Evolutionary conservation across 2,797 vertebrate species (phyloP), one percentile per base, ranked within the genome.

Genomic region (Cynopterus sphinx): DNA sequence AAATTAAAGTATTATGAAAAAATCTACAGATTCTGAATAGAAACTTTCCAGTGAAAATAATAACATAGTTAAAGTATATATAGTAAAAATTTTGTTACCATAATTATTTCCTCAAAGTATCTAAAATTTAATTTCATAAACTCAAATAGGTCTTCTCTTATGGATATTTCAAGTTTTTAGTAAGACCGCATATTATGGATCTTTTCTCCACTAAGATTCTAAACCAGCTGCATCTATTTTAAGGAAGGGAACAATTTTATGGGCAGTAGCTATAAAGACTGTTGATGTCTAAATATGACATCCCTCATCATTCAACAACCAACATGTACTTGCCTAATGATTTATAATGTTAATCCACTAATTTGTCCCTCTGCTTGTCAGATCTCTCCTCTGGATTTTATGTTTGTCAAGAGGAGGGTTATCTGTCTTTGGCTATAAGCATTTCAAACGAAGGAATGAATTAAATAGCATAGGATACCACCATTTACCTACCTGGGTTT

Each of bases 381-480:
- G 1, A 88, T 85, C 12, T 78, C 4, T 90, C 39, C 24, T 83
- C 53, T 39, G 9, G 33, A 28, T 94, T 87, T 84, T 87, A 68
- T 19, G 33, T 79, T 68, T 93, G 13, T 83, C 59, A 43, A 57
- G 55, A 81, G 33, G 6, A 28, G 0, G 0, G 11, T 71, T 73
- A 67, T 46, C 49, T 74, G 9, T 88, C n/a, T 87, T 85, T 21
- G 6, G 3, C 16, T 28, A 51, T 46, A 90, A 92, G 65, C 53
- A 87, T 85, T 96, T 95, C 36, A 91, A 96, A 33, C 31, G 87
- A 94, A 91, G 36, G 15, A 85, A 65, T 82, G 41, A 31, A 13
- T 63, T 82, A 49, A 77, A 59, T 24, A 82, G 15, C 5, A 63
- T 73, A 75, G 33, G 12, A 31, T 36, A 74, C 67, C 68, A 67